Conservation (phyloP, 2,797 vertebrate species). For the Emys orbicularis region DNA sequence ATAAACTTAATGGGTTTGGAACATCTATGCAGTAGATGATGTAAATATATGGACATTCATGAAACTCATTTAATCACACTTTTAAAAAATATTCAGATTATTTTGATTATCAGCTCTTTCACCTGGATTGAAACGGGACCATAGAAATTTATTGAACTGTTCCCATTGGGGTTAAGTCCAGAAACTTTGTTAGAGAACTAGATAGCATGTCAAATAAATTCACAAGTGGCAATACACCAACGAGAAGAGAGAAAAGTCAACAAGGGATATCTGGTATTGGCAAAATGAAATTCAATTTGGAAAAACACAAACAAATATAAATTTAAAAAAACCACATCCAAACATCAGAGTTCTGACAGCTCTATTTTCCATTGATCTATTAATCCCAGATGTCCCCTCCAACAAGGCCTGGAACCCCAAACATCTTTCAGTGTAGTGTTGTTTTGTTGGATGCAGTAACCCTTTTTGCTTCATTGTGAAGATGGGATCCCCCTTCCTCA, state of each 20-base stretch:
- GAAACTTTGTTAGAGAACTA: not conserved
- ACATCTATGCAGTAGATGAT: accelerated
- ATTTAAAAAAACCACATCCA: not conserved
- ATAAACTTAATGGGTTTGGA: not conserved
- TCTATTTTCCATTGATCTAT: not conserved
- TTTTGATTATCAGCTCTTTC: not conserved
- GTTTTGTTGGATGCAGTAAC: not conserved
- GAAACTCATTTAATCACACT: not conserved
- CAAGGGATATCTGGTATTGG: accelerated
- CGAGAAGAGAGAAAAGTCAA: not conserved
- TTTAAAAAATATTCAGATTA: not conserved
- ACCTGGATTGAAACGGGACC: not conserved
- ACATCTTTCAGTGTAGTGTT: accelerated
- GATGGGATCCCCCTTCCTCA: accelerated
- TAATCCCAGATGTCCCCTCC: not conserved
- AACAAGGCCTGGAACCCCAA: not conserved
- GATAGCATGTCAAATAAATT: not conserved
- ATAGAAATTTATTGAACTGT: not conserved
- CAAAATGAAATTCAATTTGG: not conserved
- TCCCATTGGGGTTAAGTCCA: not conserved
- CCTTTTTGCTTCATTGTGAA: not conserved
- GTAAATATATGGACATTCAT: not conserved
- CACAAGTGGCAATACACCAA: not conserved
- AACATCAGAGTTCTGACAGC: accelerated
- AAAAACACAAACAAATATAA: not conserved